phyloP scores from a whole-genome alignment of 2,113 vertebrate species.

The Etheostoma spectabile region DNA sequence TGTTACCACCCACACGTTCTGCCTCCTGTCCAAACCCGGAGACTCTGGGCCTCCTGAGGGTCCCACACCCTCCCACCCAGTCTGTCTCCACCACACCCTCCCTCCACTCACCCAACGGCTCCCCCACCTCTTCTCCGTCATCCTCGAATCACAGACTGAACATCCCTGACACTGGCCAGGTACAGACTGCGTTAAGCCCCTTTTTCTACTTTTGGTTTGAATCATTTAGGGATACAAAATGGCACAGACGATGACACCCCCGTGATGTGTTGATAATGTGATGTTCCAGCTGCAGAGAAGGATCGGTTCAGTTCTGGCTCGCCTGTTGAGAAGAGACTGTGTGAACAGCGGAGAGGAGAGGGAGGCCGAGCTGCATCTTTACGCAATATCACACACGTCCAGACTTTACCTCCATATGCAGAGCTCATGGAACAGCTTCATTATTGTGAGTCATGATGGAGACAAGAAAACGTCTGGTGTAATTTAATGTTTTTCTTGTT shows the following conservation, averaged over 20 bases:
- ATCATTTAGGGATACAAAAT: not conserved
- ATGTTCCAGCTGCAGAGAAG: conserved; percentile 25
- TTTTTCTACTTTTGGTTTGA: not conserved
- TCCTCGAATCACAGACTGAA: not conserved
- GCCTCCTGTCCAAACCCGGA: conserved; percentile 71
- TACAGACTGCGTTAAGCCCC: not conserved
- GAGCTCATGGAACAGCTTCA: conserved; percentile 82
- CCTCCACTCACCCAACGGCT: not conserved
- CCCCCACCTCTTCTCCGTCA: not conserved
- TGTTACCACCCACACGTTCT: conserved; percentile 46
- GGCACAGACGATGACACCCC: not conserved
- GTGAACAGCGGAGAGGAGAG: conserved; percentile 20
- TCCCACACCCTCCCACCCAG: conserved; percentile 26
- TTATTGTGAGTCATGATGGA: conserved; percentile 75
- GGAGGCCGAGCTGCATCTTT: conserved; percentile 82
- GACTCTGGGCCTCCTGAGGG: conserved; percentile 46
- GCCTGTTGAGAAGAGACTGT: conserved; percentile 47
- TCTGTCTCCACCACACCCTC: conserved; percentile 1
- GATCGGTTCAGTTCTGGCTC: conserved; percentile 45
- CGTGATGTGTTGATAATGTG: not conserved
- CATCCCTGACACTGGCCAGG: conserved; percentile 17
- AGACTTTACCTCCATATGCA: conserved; percentile 81
- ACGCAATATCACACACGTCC: conserved; percentile 74
- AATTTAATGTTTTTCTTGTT: not conserved
- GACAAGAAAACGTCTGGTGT: not conserved